phyloP scores from a whole-genome alignment of 1,140 invertebrate genomes.

The Drosophila parvula region DNA sequence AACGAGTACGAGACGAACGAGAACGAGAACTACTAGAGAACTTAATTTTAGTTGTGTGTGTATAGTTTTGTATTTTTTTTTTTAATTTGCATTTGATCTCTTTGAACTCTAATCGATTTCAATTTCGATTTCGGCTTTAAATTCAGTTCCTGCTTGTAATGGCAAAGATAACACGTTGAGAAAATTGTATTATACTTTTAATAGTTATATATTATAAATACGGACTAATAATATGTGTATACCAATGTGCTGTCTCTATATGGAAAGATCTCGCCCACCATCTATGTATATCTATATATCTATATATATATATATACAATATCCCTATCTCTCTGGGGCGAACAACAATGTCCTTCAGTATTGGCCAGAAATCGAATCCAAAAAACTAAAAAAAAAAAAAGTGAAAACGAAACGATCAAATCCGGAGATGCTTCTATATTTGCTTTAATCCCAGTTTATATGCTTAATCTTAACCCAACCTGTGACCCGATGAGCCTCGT shows the following conservation, averaged over 20 bases:
- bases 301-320: no score
- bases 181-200: slow-evolving; percentile 56
- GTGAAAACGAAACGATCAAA: slow-evolving; percentile 13
- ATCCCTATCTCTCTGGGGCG: slow-evolving; percentile 8
- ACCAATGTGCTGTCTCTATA: slow-evolving; percentile 35
- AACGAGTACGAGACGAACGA: slow-evolving; percentile 5
- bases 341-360: slow-evolving; percentile 20
- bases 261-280: slow-evolving; percentile 30
- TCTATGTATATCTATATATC: background rate
- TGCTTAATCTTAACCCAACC: background rate
- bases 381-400: slow-evolving; percentile 5
- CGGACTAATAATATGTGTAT: slow-evolving; percentile 2
- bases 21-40: background rate
- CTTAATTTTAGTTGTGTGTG: slow-evolving; percentile 36
- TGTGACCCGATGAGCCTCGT: background rate
- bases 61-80: slow-evolving; percentile 14
- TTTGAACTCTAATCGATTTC: slow-evolving; percentile 31
- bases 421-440: background rate
- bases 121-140: slow-evolving; percentile 23
- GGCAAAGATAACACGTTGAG: slow-evolving; percentile 34
- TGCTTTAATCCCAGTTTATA: background rate
- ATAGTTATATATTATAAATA: slow-evolving; percentile 21
- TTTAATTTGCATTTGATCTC: slow-evolving; percentile 41
- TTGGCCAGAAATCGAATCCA: slow-evolving; percentile 42
- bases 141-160: slow-evolving; percentile 45